Conservation (phyloP, 2,797 vertebrate species). For the Propithecus perrieri region DNA sequence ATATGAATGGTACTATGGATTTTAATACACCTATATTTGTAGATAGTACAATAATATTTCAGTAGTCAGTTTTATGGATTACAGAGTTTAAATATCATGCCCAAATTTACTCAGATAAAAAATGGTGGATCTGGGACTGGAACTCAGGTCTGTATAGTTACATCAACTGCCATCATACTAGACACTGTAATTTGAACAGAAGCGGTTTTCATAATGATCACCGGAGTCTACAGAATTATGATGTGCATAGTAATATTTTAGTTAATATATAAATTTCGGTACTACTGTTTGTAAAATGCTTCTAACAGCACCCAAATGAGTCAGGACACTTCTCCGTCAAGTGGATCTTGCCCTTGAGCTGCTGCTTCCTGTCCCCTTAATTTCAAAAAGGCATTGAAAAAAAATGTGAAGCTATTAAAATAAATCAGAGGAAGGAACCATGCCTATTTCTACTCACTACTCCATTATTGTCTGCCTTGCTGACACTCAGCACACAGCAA, state of each 20-base stretch:
- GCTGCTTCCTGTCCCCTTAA: not conserved
- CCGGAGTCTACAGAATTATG: not conserved
- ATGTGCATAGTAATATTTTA: not conserved
- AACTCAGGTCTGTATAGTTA: not conserved
- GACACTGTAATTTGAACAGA: not conserved
- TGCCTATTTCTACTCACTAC: not conserved
- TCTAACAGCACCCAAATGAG: not conserved
- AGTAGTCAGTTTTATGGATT: not conserved
- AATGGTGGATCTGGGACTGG: not conserved
- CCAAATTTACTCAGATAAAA: not conserved
- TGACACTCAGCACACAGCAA: not conserved
- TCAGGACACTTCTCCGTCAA: not conserved
- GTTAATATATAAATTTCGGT: not conserved
- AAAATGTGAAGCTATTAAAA: conserved; percentile 10
- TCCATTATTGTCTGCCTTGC: not conserved
- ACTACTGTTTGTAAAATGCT: not conserved
- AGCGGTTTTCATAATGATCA: not conserved
- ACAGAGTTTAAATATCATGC: not conserved
- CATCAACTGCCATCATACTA: not conserved
- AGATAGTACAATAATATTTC: not conserved
- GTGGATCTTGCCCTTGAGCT: not conserved
- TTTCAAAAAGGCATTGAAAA: not conserved
- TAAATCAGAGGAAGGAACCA: not conserved
- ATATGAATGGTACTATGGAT: not conserved
- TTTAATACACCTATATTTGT: not conserved